Percentiles rank a stretch among this genome's conserved stretches.
phyloP scores from a whole-genome alignment of 2,113 vertebrate genomes.

The Phrynocephalus versicolor region DNA sequence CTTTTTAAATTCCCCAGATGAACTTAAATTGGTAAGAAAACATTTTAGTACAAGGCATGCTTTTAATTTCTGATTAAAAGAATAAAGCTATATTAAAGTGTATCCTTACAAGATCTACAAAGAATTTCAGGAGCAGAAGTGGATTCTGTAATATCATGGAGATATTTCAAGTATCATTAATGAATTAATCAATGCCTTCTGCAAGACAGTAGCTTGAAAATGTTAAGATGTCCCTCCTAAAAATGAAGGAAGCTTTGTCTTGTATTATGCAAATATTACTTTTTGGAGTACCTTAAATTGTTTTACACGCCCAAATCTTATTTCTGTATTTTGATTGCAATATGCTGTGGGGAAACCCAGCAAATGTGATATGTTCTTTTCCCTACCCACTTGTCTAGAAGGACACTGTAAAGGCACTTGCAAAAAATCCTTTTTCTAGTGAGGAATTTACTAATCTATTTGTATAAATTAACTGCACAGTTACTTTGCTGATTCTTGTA shows the following conservation, averaged over 20 bases:
- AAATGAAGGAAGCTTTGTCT: not conserved
- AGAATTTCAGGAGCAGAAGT: not conserved
- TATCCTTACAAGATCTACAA: not conserved
- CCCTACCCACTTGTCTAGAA: too few relatives aligned
- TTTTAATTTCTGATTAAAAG: conserved; percentile 1
- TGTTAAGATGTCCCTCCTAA: conserved; percentile 18
- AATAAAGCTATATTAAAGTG: not conserved
- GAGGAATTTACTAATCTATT: conserved; percentile 28
- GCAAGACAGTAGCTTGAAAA: conserved; percentile 19
- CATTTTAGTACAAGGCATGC: not conserved
- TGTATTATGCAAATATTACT: not conserved
- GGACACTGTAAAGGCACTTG: conserved; percentile 48
- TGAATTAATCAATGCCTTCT: conserved; percentile 21
- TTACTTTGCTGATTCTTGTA: conserved; percentile 18
- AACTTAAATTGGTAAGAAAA: not conserved
- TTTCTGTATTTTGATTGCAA: conserved; percentile 5
- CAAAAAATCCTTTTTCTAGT: conserved; percentile 29
- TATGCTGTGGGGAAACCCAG: not conserved
- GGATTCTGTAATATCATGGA: conserved; percentile 8
- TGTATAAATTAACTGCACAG: not conserved
- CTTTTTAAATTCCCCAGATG: not conserved
- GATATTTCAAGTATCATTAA: conserved; percentile 5
- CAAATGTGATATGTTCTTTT: not conserved
- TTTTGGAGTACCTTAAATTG: not conserved
- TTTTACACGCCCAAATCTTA: not conserved